Conservation (phyloP, 2,888 invertebrate genomes). For the Vandiemenella viatica region DNA sequence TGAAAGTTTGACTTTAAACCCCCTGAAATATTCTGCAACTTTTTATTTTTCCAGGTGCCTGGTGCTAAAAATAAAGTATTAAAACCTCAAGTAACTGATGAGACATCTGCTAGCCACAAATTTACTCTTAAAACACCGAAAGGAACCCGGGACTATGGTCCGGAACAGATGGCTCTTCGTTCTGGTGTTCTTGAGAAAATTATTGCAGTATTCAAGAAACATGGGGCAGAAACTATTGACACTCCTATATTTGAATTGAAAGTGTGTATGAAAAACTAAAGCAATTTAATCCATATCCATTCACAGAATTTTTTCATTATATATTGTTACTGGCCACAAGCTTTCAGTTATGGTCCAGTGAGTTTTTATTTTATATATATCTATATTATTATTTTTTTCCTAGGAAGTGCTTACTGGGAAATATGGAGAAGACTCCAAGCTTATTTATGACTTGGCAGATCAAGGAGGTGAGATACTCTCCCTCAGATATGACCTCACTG, state of each 20-base stretch:
- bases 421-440: constrained; percentile 97
- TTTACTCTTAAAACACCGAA: constrained; percentile 81
- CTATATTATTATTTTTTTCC: constrained; percentile 9
- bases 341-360: no score
- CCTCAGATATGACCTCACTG: constrained; percentile 92
- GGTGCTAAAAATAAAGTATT: constrained; percentile 71
- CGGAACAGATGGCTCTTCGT: constrained; percentile 87
- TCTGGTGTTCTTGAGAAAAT: constrained; percentile 76
- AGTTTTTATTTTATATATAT: no score
- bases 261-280: constrained; percentile 39
- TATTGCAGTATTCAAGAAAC: constrained; percentile 77
- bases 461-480: constrained; percentile 96
- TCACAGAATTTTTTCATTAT: not conserved
- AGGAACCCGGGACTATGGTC: constrained; percentile 87
- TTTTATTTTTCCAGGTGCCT: constrained; percentile 46
- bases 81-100: constrained; percentile 56
- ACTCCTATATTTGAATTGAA: constrained; percentile 96
- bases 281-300: not conserved
- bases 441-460: constrained; percentile 96
- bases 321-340: no score
- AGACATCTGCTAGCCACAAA: constrained; percentile 45
- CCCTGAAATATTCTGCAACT: not conserved
- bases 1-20: not conserved
- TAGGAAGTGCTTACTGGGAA: constrained; percentile 96
- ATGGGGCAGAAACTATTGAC: constrained; percentile 96